phyloP scores from a whole-genome alignment of 2,113 vertebrate species.

The Dasyprocta punctata region DNA sequence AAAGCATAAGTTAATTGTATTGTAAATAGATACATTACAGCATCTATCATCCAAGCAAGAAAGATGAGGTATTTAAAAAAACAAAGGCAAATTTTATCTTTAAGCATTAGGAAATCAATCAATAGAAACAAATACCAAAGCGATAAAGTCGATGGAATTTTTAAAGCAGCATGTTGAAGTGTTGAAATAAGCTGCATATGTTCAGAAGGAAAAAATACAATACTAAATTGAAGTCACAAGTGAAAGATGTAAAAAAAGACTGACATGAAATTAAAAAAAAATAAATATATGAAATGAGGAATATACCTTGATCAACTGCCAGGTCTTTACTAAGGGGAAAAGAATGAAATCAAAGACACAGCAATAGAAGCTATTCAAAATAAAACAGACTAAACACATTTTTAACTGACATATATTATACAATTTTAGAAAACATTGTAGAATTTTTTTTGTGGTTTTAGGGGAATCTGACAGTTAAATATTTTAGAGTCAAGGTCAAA shows the following conservation, averaged over 20 bases:
- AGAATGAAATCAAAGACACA: background rate
- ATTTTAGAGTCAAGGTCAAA: background rate
- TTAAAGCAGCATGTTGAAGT: background rate
- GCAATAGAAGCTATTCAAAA: background rate
- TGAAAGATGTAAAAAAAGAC: background rate
- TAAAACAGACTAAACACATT: background rate
- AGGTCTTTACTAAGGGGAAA: background rate
- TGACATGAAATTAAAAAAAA: background rate
- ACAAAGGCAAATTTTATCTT: background rate
- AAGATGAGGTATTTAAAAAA: background rate
- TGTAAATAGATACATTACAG: background rate
- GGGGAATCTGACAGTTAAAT: background rate
- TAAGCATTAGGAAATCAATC: background rate
- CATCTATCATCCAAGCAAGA: background rate
- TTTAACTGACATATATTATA: background rate
- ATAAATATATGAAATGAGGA: background rate
- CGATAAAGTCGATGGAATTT: background rate
- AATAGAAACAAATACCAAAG: background rate
- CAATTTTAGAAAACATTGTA: background rate
- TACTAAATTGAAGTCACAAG: background rate
- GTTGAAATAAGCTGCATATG: background rate
- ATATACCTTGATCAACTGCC: background rate
- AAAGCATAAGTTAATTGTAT: background rate
- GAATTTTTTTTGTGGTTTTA: background rate
- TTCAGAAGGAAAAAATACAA: background rate